Base-by-base conservation (phyloP, 2,797 vertebrate genomes). In the Hapalemur alaotrensis region DNA sequence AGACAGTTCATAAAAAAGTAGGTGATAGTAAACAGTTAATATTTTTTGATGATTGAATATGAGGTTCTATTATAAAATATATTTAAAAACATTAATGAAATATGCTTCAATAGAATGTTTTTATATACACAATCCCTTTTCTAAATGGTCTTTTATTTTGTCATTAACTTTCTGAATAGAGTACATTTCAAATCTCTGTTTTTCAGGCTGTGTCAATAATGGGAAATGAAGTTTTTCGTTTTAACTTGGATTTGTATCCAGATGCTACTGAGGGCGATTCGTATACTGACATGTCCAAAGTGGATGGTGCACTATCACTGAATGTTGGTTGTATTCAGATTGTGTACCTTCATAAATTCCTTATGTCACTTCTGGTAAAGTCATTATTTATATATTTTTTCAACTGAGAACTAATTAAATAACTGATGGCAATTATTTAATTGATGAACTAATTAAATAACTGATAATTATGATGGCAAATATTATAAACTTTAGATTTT, bases 171-270 rank as follows among this genome's bases (percentile, higher is more conserved):
- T 17, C 15, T 38, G 9, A n/a, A 18, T 46, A 67, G 41, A 83
- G 38, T 72, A 76, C 57, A 54, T 94, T 94, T 97, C 54, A 91
- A 1, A 46, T 95, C 54, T 98, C 25, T 98, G n/a, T 96, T 96
- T 97, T 98, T 89, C 95, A 99, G 99, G 99, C 99, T 0, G 99
- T 99, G 90, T 99, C 99, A 79, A 99, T 99, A 95, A 96, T 99
- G 97, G 99, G 99, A 46, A 99, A 99, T 97, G 99, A 99, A 98
- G 99, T 99, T 96, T 99, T 99, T 98, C 99, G 99, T 98, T 99
- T 99, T 97, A 99, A 98, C 89, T 97, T 99, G 96, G 98, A 97
- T 28, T 96, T 99, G 96, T 99, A 99, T 97, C 99, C 99, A 0
- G 98, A 98, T 43, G 99, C 99, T 59, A 99, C 99, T 0, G 99